phyloP scores from a whole-genome alignment of 2,113 vertebrate species.

The Anarhynchus alexandrinus region DNA sequence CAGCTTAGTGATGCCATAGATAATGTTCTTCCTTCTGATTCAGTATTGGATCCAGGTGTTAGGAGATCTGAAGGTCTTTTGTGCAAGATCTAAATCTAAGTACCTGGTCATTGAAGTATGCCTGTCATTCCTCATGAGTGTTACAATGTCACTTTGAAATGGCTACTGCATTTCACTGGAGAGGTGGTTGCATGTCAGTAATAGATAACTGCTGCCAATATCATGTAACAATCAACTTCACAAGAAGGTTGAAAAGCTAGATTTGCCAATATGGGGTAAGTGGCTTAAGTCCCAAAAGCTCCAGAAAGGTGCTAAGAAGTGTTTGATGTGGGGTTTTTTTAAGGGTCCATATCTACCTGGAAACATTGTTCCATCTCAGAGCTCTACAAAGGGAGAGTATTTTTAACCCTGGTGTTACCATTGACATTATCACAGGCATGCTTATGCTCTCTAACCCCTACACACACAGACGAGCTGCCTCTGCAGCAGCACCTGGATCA shows the following conservation, averaged over 20 bases:
- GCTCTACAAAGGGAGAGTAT: not conserved
- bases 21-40: constrained; percentile 13
- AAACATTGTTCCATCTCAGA: not conserved
- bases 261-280: not conserved
- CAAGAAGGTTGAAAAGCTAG: not conserved
- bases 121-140: not conserved
- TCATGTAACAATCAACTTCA: not conserved
- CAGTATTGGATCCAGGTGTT: constrained; percentile 25
- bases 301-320: not conserved
- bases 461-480: not conserved
- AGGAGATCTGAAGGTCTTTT: not conserved
- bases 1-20: constrained; percentile 26
- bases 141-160: not conserved
- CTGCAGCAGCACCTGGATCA: not conserved
- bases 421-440: accelerated
- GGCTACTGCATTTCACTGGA: not conserved
- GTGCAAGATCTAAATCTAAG: not conserved
- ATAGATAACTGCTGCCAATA: not conserved
- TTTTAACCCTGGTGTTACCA: not conserved
- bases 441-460: not conserved
- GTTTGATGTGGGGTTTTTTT: not conserved
- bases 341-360: not conserved
- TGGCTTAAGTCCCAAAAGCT: not conserved
- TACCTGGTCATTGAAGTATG: not conserved
- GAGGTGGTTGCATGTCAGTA: not conserved